These are phyloP conservation scores for Steatornis caripensis DNA, from an alignment of 2,113 vertebrate species.

Conservation along the genomic window DNA sequence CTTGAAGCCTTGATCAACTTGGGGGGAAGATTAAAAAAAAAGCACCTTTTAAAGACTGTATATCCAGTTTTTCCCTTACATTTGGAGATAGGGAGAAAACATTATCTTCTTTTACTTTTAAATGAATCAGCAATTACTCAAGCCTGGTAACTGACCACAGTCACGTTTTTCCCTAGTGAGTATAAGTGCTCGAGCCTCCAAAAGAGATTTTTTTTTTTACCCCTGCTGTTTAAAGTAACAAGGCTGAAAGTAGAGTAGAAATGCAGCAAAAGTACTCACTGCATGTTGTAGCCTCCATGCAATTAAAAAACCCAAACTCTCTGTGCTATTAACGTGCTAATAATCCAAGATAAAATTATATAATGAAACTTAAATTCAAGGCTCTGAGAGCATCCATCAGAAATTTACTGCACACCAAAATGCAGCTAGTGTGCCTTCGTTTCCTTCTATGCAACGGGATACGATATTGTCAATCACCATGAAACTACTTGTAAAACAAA, in stretches of 20 bases:
- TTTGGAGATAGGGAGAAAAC: background rate
- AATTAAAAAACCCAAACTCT: background rate
- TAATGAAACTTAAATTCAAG: background rate
- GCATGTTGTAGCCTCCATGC: background rate
- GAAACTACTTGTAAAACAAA: background rate
- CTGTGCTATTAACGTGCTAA: background rate
- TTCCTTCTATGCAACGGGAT: background rate
- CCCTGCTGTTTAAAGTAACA: background rate
- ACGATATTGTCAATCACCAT: background rate
- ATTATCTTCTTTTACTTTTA: background rate
- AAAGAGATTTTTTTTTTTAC: background rate
- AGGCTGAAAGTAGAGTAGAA: background rate
- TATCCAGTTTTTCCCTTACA: background rate
- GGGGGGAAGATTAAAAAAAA: background rate
- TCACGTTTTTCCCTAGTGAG: background rate
- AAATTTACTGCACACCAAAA: background rate
- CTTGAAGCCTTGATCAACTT: background rate
- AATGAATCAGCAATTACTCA: background rate
- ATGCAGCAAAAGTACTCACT: background rate
- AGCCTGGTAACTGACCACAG: background rate
- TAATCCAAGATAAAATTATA: background rate
- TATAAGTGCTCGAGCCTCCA: background rate
- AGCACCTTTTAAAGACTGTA: background rate
- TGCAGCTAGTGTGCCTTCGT: rapidly evolving
- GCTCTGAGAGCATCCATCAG: background rate